Base-by-base conservation (phyloP, 2,888 invertebrate species). In the Troides helena region DNA sequence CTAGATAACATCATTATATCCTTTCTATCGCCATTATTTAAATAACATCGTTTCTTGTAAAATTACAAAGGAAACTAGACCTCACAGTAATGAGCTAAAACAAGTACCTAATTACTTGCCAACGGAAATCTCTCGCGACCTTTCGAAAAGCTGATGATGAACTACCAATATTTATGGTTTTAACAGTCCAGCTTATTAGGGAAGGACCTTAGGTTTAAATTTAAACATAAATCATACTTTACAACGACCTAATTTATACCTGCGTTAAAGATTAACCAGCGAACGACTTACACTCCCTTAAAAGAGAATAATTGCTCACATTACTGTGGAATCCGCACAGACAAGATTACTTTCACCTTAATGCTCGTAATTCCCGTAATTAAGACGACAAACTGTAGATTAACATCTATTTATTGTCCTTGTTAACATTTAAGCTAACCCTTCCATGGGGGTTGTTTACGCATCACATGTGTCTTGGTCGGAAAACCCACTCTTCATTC, bases 311-410 rank as follows among this genome's bases (percentile, higher is more conserved):
- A 69, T 69, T 65, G 60, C 68, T 60, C 59, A 60, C 68, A 69
- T 69, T 65, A 69, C 36, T 64, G 68, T 59, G 39, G 43, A 65
- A 64, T 50, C 64, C 63, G 46, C 59, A 53, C 46, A 53, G 68
- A 64, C 68, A 53, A 68, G 64, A 69, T 65, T 69, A 69, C 68
- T 65, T 65, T 64, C 53, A 64, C 50, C 68, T 60, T 39, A 59
- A 63, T 60, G 59, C 53, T 63, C 63, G 64, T 64, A 60, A 60
- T 30, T 59, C 57, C 53, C 21, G 36, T 64, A 69, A 69, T 69
- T 64, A 69, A 58, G 68, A 68, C 63, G 68, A 69, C 64, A 60
- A 65, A 65, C 64, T 59, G 68, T 65, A 56, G 64, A 69, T 65
- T 69, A 64, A 53, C 68, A n/a, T 60, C 60, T 69, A 69, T 69